These are phyloP conservation scores for Arnoldichthys spilopterus DNA, from an alignment of 2,797 vertebrate species.

Conservation along the genomic window DNA sequence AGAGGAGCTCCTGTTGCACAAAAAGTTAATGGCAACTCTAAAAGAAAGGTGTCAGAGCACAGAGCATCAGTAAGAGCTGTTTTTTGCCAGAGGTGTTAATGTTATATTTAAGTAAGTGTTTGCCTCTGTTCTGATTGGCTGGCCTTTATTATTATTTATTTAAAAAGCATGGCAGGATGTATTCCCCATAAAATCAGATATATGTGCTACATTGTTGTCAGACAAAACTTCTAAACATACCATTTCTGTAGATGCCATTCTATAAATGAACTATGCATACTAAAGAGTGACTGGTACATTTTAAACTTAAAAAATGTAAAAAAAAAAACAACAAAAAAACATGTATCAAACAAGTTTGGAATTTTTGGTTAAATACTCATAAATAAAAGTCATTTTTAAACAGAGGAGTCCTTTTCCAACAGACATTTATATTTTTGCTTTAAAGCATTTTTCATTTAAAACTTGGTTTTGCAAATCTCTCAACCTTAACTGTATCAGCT, in stretches of 20 bases:
- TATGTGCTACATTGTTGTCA: background rate
- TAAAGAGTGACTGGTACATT: background rate
- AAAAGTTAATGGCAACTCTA: no score
- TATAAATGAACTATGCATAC: background rate
- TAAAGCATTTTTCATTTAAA: slow-evolving; percentile 22
- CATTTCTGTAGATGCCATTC: background rate
- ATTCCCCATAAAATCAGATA: background rate
- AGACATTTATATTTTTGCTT: background rate
- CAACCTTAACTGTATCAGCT: slow-evolving; percentile 43
- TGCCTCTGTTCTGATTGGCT: background rate
- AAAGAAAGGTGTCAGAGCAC: no score
- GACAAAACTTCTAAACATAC: background rate
- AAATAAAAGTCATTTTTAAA: background rate
- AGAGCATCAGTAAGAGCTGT: no score
- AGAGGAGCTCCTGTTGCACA: no score
- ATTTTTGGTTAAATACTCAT: background rate
- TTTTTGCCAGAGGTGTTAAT: no score
- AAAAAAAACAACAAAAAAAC: no score
- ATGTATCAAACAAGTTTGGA: no score
- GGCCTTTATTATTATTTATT: background rate
- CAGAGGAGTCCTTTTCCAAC: background rate
- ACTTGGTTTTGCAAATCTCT: slow-evolving; percentile 19
- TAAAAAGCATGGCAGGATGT: background rate
- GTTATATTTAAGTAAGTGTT: no score
- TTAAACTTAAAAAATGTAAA: background rate